Conservation (phyloP, 2,797 vertebrate species). For the Acrocephalus scirpaceus region DNA sequence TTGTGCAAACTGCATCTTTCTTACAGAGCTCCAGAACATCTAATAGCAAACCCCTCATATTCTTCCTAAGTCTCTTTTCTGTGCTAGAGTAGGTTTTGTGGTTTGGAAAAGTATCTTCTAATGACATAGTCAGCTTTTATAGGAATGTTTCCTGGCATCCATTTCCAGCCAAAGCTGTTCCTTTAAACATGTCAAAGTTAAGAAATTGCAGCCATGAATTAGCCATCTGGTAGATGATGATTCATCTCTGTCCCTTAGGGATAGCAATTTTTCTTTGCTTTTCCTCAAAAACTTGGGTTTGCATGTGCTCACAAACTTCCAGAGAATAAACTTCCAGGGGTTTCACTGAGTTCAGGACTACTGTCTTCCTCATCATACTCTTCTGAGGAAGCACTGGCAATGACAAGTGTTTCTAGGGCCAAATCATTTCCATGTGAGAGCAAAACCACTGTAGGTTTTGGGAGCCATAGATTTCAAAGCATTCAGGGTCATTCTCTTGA, state of each 20-base stretch:
- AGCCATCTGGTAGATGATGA: slow-evolving; percentile 33
- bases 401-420: not conserved
- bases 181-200: slow-evolving; percentile 7
- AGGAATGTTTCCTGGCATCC: not conserved
- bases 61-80: not conserved
- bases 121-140: not conserved
- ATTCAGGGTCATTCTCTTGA: not conserved
- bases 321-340: not conserved
- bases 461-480: not conserved
- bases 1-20: not conserved
- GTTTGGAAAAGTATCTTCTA: not conserved
- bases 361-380: not conserved
- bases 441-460: not conserved
- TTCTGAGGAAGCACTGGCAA: not conserved
- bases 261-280: not conserved
- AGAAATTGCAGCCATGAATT: slow-evolving; percentile 8
- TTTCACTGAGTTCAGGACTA: not conserved
- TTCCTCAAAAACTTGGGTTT: not conserved
- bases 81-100: not conserved
- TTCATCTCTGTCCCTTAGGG: slow-evolving; percentile 19
- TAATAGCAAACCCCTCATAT: not conserved
- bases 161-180: slow-evolving; percentile 11
- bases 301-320: not conserved
- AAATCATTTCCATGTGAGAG: not conserved
- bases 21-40: not conserved